Evolutionary conservation across 2,797 vertebrate species (phyloP), one percentile per base, ranked within the genome.

Genomic region (Chelon labrosus): DNA sequence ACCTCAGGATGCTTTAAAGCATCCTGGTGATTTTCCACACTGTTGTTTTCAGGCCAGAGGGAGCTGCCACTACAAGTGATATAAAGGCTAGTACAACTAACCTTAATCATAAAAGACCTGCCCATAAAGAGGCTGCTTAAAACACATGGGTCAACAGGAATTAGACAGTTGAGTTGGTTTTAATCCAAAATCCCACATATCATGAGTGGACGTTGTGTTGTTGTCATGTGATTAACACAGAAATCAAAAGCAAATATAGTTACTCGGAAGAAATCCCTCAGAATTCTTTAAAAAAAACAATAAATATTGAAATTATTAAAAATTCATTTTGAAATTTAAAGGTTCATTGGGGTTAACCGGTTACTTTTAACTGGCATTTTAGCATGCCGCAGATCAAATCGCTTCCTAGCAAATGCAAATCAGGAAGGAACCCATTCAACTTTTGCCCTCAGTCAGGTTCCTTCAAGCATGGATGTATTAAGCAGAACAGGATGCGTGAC

Each of bases 1-100:
- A 90, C 82, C 67, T 75, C 85, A 53, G 89, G 89, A 87, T 79
- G 16, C 54, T 65, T 38, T 1, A 20, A 41, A 37, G 77, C 49
- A 59, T 86, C 82, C 82, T 88, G 79, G 73, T 66, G 64, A 85
- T 74, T 76, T 58, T 10, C 44, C 44, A 27, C 25, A 44, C 42
- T n/a, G 8, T 1, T 46, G 16, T 11, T 8, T 46, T 46, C 44
- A 46, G 16, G 16, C 14, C 44, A 2, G 44, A 46, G 44, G 44
- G 17, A 17, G 44, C 44, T 7, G 44, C 44, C 44, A n/a, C 1
- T n/a, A n/a, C 16, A 17, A 46, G 44, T 46, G 3, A 17, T 17
- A n/a, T 3, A 46, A n/a, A 46, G 19, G 46, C 38, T 55, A 39
- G 31, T 69, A 47, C 51, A 57, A 57, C 20, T 49, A 62, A 70